phyloP scores from a whole-genome alignment of 2,113 vertebrate species.

The Chionomys nivalis region DNA sequence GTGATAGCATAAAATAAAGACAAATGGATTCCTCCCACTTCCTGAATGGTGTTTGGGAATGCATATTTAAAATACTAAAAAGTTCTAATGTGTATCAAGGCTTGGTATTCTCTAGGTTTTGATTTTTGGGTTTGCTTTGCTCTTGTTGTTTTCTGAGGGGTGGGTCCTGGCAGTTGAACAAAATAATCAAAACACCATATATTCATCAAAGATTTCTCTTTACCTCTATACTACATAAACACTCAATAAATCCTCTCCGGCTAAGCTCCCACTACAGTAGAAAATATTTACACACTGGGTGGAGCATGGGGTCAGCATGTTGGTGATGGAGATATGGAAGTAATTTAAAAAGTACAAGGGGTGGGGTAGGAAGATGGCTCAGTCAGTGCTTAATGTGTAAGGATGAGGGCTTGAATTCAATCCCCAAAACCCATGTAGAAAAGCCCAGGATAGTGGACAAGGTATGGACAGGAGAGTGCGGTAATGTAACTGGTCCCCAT shows the following conservation, averaged over 20 bases:
- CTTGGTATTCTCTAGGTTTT: neutral
- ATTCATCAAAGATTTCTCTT: conserved; percentile 15
- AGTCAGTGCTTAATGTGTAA: neutral
- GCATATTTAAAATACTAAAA: neutral
- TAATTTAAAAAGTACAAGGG: neutral
- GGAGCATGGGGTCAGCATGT: neutral
- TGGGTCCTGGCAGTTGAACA: conserved; percentile 1
- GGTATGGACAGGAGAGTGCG: neutral
- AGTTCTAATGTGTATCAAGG: conserved; percentile 8
- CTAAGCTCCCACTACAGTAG: neutral
- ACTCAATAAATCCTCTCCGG: neutral
- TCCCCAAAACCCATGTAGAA: neutral
- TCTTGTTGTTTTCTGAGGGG: neutral
- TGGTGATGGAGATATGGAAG: neutral
- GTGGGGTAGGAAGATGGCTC: neutral
- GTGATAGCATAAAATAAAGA: neutral
- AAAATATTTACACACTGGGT: neutral
- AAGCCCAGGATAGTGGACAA: neutral
- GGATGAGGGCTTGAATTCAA: neutral
- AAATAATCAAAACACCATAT: neutral
- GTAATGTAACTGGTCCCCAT: neutral
- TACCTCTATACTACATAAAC: neutral
- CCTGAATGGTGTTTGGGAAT: neutral
- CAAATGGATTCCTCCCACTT: neutral
- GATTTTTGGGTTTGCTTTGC: conserved; percentile 11